Evolutionary conservation across 1,140 invertebrate genomes (phyloP).

Genomic region (Cydia strobilella): DNA sequence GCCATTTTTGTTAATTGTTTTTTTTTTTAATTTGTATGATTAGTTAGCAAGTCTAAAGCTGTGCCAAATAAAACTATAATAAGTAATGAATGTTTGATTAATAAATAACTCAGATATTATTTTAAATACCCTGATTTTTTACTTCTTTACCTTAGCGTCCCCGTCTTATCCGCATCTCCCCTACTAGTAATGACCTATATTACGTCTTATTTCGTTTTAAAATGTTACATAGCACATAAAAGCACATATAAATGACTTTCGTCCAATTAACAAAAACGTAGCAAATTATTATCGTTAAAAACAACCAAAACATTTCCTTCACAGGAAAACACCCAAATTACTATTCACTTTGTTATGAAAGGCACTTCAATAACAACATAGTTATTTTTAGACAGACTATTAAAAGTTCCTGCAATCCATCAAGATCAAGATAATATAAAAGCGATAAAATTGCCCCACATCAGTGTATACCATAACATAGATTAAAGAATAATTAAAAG

Average conservation of each 20-base stretch:
- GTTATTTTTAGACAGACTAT: not conserved
- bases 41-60: too few relatives aligned
- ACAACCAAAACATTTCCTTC: not conserved
- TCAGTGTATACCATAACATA: not conserved
- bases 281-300: not conserved
- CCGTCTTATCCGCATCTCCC: too few relatives aligned
- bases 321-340: not conserved
- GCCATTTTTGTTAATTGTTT: too few relatives aligned
- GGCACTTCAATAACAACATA: not conserved
- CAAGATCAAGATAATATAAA: not conserved
- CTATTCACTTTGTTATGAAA: not conserved
- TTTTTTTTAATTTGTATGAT: too few relatives aligned
- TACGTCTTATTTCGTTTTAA: too few relatives aligned
- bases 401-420: constrained; percentile 7
- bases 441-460: not conserved
- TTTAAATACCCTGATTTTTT: too few relatives aligned
- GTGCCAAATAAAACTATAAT: too few relatives aligned
- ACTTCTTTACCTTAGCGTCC: too few relatives aligned
- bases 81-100: too few relatives aligned
- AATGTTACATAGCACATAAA: too few relatives aligned
- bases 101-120: too few relatives aligned
- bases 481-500: not conserved
- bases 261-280: not conserved
- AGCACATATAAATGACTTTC: not conserved
- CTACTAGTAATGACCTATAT: too few relatives aligned